Evolutionary conservation across 2,888 invertebrate genomes (phyloP).

Genomic region (Tanytarsus gracilentus): DNA sequence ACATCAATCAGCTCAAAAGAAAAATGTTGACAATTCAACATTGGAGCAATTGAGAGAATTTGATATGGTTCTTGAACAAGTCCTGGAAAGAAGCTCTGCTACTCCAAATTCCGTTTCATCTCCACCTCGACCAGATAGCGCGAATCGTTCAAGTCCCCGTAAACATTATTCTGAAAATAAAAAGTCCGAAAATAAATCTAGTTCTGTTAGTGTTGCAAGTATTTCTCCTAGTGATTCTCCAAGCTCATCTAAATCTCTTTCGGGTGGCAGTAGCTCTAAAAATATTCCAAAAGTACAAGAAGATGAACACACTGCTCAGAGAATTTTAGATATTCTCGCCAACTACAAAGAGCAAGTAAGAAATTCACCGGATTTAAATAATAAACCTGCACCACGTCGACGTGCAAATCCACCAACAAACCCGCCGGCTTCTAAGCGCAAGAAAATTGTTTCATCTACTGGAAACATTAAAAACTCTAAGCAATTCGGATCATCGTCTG

Average conservation of each 20-base stretch:
- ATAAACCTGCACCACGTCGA: slow-evolving; percentile 69
- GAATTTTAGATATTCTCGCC: slow-evolving; percentile 68
- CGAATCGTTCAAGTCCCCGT: slow-evolving; percentile 44
- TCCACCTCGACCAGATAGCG: slow-evolving; percentile 12
- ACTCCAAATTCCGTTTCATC: slow-evolving; percentile 36
- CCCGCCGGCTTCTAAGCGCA: slow-evolving; percentile 60
- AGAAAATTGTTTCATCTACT: slow-evolving; percentile 43
- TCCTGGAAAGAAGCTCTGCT: slow-evolving; percentile 64
- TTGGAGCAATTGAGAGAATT: slow-evolving; percentile 70
- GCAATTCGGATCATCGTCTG: slow-evolving; percentile 45
- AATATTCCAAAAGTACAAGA: slow-evolving; percentile 60
- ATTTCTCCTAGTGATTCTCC: slow-evolving; percentile 21
- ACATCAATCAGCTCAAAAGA: too few species aligned
- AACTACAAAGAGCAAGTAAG: slow-evolving; percentile 72
- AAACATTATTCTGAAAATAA: background rate
- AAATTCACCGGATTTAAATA: slow-evolving; percentile 69
- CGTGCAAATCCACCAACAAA: slow-evolving; percentile 65
- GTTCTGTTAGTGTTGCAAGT: slow-evolving; percentile 13
- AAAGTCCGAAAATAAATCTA: slow-evolving; percentile 4
- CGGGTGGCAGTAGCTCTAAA: slow-evolving; percentile 10
- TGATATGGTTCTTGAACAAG: slow-evolving; percentile 71
- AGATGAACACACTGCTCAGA: slow-evolving; percentile 70
- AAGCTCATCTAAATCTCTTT: background rate
- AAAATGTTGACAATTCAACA: slow-evolving; percentile 60
- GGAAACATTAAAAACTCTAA: slow-evolving; percentile 33